A percentile compares a stretch with the other conserved stretches of the same genome.
Conservation (phyloP, 2,888 invertebrate genomes). For the Drosophila hamatofila region DNA sequence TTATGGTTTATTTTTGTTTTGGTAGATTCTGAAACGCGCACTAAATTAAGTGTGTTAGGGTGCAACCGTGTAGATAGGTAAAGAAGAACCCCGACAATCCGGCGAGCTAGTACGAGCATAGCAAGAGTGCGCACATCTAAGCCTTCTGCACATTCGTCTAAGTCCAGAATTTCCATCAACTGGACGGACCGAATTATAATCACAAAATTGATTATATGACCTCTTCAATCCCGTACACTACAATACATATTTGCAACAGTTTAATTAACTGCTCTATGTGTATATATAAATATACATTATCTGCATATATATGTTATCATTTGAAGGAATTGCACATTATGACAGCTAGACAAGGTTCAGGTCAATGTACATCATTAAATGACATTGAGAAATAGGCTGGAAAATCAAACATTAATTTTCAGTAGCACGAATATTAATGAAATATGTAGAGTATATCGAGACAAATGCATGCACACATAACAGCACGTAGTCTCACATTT, state of each 20-base stretch:
- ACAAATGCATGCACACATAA: slow-evolving; percentile 11
- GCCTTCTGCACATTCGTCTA: too few relatives aligned
- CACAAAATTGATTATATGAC: too few relatives aligned
- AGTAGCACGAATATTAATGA: slow-evolving; percentile 39
- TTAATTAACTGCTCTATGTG: slow-evolving; percentile 46
- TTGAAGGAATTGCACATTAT: slow-evolving; percentile 11
- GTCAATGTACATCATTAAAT: slow-evolving; percentile 8
- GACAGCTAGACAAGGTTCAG: slow-evolving; percentile 19
- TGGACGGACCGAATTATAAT: too few relatives aligned
- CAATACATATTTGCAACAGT: neutral
- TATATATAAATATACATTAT: neutral
- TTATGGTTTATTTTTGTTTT: too few relatives aligned
- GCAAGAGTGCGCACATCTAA: too few relatives aligned
- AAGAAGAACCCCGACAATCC: too few relatives aligned
- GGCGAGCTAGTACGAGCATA: too few relatives aligned
- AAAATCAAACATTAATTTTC: slow-evolving; percentile 56
- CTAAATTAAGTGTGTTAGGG: too few relatives aligned
- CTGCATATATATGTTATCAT: slow-evolving; percentile 11
- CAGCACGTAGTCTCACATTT: neutral
- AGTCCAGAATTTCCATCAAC: too few relatives aligned
- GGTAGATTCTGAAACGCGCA: too few relatives aligned
- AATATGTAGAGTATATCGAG: neutral
- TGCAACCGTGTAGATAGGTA: too few relatives aligned
- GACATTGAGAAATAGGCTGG: neutral
- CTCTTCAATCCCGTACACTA: too few relatives aligned